phyloP scores from a whole-genome alignment of 2,797 vertebrate genomes.

The Siniperca scherzeri region DNA sequence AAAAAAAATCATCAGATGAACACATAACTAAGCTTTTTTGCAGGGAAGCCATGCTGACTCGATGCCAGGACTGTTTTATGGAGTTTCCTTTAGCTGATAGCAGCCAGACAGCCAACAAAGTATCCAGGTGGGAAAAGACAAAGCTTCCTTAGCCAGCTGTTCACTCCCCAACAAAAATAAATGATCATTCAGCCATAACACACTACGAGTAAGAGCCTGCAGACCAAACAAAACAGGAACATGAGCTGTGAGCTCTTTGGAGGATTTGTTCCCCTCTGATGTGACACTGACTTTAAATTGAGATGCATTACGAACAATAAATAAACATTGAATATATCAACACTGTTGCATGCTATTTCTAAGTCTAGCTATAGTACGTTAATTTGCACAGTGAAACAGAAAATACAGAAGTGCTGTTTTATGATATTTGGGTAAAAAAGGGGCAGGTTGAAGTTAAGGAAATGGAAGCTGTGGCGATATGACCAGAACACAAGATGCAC shows the following conservation, averaged over 20 bases:
- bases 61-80: constrained; percentile 37
- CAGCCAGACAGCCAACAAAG: constrained; percentile 49
- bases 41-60: constrained; percentile 33
- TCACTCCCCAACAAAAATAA: constrained; percentile 43
- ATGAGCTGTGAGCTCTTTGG: constrained; percentile 2
- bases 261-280: not conserved
- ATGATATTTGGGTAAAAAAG: not conserved
- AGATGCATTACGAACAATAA: not conserved
- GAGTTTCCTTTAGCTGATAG: constrained; percentile 59
- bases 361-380: not conserved
- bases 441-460: not conserved
- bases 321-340: not conserved
- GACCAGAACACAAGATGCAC: not conserved
- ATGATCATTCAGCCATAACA: constrained; percentile 40
- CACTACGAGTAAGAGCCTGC: constrained; percentile 20
- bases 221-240: constrained; percentile 37
- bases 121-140: constrained; percentile 64
- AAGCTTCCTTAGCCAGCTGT: constrained; percentile 56
- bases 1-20: not conserved
- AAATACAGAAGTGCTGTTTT: not conserved
- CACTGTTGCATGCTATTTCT: not conserved
- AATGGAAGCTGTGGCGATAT: not conserved
- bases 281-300: not conserved
- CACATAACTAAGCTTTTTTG: constrained; percentile 22
- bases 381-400: not conserved